Percentiles rank a stretch among this genome's conserved stretches.
Conservation (phyloP, 2,888 invertebrate species). For the Gymnosoma rotundatum region DNA sequence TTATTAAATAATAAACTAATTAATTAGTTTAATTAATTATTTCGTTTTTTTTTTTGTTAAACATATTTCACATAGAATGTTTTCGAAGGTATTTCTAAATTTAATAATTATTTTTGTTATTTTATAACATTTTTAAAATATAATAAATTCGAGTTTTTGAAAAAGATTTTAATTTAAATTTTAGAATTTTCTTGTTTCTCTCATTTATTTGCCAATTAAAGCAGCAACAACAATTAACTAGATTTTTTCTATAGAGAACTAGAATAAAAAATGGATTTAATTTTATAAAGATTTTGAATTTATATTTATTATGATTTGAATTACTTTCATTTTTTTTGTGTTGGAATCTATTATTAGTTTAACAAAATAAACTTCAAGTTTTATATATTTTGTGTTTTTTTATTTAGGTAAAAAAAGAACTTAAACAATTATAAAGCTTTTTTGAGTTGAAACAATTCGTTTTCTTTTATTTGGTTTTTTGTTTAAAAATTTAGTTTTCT, state of each 20-base stretch:
- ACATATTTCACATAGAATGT: constrained; percentile 31
- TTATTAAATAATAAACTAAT: constrained; percentile 19
- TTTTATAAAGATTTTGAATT: background rate
- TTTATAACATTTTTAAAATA: constrained; percentile 2
- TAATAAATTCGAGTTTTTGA: constrained; percentile 65
- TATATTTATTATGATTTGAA: background rate
- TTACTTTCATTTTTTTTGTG: background rate
- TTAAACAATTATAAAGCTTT: constrained; percentile 67
- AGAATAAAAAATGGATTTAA: background rate
- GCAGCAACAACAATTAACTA: constrained; percentile 18
- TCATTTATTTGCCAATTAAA: constrained; percentile 28
- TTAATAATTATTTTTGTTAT: background rate
- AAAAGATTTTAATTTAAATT: constrained; percentile 19
- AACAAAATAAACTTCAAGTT: constrained; percentile 41
- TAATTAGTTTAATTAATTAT: constrained; percentile 27
- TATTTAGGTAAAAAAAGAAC: constrained; percentile 13
- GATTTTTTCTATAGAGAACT: background rate
- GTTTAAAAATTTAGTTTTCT: background rate
- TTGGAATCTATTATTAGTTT: constrained; percentile 2
- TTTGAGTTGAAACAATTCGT: constrained; percentile 30
- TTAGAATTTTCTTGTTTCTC: background rate
- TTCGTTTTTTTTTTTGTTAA: background rate
- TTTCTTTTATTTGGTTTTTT: constrained; percentile 47
- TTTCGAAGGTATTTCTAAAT: constrained; percentile 14
- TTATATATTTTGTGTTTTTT: background rate